Percentiles rank a stretch among this genome's conserved stretches.
These are phyloP conservation scores for Neogale vison DNA, from an alignment of 2,113 vertebrate species.

Conservation along the genomic window DNA sequence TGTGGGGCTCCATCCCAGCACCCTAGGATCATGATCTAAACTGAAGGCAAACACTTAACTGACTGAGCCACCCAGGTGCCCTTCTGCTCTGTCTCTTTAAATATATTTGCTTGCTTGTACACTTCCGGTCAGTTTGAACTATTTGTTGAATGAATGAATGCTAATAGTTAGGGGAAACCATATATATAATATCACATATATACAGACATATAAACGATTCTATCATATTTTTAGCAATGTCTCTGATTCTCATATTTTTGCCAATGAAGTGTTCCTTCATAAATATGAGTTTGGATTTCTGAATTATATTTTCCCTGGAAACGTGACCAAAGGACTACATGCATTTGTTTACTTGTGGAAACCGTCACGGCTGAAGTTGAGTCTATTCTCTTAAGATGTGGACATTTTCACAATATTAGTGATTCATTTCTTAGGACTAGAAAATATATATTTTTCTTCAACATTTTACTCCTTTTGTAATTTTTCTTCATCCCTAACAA, in stretches of 20 bases:
- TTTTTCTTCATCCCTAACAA: neutral
- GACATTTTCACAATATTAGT: neutral
- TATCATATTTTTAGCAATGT: neutral
- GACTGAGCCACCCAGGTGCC: neutral
- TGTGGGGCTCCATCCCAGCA: neutral
- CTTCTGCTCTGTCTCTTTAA: neutral
- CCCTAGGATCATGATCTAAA: neutral
- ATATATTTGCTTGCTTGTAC: neutral
- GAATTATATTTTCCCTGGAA: conserved; percentile 1
- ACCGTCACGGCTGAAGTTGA: neutral
- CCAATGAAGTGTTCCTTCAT: neutral
- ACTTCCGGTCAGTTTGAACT: neutral
- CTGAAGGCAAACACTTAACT: neutral
- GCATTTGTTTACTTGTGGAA: conserved; percentile 23
- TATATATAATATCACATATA: neutral
- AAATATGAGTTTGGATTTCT: neutral
- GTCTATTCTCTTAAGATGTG: neutral
- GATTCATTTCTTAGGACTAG: conserved; percentile 24
- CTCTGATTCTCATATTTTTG: neutral
- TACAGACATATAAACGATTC: neutral
- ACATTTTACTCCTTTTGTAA: neutral
- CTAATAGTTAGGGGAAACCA: neutral
- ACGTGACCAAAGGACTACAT: neutral
- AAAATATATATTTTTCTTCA: neutral
- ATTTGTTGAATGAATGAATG: neutral